These are phyloP conservation scores for Patiria miniata DNA, from an alignment of 35 echinoderm and acorn worm genomes.

Conservation along the genomic window DNA sequence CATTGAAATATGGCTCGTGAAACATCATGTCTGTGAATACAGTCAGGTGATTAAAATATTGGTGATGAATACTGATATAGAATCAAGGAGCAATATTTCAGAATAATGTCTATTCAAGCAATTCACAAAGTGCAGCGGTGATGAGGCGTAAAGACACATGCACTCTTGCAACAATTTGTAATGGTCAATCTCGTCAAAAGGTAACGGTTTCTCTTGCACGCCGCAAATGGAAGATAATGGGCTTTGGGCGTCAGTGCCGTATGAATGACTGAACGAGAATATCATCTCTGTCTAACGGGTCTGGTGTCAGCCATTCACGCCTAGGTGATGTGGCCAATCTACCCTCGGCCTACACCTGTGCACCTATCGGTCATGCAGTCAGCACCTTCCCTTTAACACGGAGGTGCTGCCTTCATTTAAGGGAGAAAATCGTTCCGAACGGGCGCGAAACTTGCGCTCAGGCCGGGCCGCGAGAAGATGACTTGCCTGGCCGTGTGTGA, in stretches of 20 bases:
- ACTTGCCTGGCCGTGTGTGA: not conserved
- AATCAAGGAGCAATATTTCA: too few relatives aligned
- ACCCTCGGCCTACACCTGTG: not conserved
- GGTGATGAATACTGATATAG: too few relatives aligned
- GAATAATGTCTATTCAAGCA: not conserved
- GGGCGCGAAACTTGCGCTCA: not conserved
- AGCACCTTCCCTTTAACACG: not conserved
- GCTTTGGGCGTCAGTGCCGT: not conserved
- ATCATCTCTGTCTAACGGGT: not conserved
- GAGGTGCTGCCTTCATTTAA: not conserved
- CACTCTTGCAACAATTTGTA: not conserved
- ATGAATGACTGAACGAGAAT: not conserved
- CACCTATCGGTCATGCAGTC: conserved; percentile 6
- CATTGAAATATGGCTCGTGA: too few relatives aligned
- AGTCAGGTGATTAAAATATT: too few relatives aligned
- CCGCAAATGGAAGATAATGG: not conserved
- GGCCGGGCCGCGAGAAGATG: not conserved
- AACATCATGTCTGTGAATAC: too few relatives aligned
- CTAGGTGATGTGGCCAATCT: not conserved
- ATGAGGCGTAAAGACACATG: not conserved
- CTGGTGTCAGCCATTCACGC: not conserved
- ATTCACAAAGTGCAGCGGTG: not conserved
- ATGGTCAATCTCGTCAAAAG: not conserved
- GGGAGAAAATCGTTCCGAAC: not conserved
- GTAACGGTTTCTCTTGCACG: not conserved